Base-by-base conservation (phyloP, 2,888 invertebrate species). In the Anarsia innoxiella region DNA sequence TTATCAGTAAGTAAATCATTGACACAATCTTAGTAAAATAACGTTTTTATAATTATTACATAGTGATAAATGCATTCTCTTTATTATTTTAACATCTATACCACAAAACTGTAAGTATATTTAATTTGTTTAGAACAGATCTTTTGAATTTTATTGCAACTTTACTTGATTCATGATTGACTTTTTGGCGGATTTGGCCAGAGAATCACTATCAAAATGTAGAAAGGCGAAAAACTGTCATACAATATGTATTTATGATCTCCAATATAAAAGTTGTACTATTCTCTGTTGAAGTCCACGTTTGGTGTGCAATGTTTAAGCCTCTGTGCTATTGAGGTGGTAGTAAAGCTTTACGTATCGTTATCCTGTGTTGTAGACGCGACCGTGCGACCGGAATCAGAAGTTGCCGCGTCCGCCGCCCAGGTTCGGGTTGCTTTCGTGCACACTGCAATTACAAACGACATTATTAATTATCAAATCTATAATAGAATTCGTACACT, bases 381-480 rank as follows among this genome's bases (percentile, higher is more conserved):
- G 12, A 30, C 19, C 37, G 16, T 41, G n/a, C 25, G n/a, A 38
- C 42, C 26, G 37, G 41, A 56, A 72, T 83, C 84, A 88, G 69
- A 84, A 88, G 72, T 86, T 87, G 42, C 62, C 34, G 37, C 39
- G 37, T 2, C 70, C 85, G 51, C 84, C 79, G 37, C 79, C 77
- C 48, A 83, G 67, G 56, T 71, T 86, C 42, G 88, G 87, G 60
- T 88, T 85, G 67, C 88, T 89, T 75, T 89, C 89, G 72, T 89
- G 89, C 56, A 89, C 89, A 70, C 89, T 89, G 87, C 12, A 76
- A 78, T 49, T 48, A 46, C 46, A 51, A 13, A 33, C n/a, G 9
- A 12, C 23, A 23, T n/a, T n/a, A n/a, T n/a, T n/a, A n/a, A n/a
- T n/a, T n/a, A n/a, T n/a, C n/a, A n/a, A n/a, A n/a, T n/a, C n/a